Evolutionary conservation across 2,888 invertebrate species (phyloP).

Genomic region (Selenia dentaria): DNA sequence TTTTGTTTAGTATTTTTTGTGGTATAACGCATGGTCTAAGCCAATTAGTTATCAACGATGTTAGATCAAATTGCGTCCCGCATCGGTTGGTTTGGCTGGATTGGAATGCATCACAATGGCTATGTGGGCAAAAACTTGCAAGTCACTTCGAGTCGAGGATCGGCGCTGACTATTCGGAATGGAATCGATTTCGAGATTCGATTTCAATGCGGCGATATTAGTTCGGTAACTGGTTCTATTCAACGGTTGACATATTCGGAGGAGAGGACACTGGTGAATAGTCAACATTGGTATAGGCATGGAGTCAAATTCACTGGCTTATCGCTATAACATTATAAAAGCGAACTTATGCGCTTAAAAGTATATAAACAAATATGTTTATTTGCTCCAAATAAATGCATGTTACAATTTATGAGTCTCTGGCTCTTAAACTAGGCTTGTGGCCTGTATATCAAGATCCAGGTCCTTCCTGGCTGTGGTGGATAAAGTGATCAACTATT

Average conservation of each 20-base stretch:
- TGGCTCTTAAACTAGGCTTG: too few relatives aligned
- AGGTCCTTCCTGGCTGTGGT: too few relatives aligned
- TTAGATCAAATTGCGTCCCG: constrained; percentile 63
- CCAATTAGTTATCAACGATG: constrained; percentile 66
- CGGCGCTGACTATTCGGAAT: constrained; percentile 35
- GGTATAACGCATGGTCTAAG: constrained; percentile 58
- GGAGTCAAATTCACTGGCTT: too few relatives aligned
- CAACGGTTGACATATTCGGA: constrained; percentile 1
- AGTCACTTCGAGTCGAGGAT: constrained; percentile 49
- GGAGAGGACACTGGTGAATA: not conserved
- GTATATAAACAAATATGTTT: too few relatives aligned
- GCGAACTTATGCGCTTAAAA: too few relatives aligned
- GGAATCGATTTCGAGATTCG: constrained; percentile 42
- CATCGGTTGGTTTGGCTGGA: constrained; percentile 43
- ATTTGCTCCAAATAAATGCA: too few relatives aligned
- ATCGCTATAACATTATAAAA: too few relatives aligned
- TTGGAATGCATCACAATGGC: constrained; percentile 62
- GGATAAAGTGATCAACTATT: too few relatives aligned
- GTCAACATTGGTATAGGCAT: too few relatives aligned
- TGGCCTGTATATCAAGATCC: too few relatives aligned
- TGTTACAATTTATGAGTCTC: too few relatives aligned
- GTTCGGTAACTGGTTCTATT: constrained; percentile 22
- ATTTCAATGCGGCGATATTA: constrained; percentile 28
- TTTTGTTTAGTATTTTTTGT: constrained; percentile 53
- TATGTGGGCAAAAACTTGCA: constrained; percentile 49